phyloP scores from a whole-genome alignment of 2,113 vertebrate genomes.

The Chlamydotis undulata region DNA sequence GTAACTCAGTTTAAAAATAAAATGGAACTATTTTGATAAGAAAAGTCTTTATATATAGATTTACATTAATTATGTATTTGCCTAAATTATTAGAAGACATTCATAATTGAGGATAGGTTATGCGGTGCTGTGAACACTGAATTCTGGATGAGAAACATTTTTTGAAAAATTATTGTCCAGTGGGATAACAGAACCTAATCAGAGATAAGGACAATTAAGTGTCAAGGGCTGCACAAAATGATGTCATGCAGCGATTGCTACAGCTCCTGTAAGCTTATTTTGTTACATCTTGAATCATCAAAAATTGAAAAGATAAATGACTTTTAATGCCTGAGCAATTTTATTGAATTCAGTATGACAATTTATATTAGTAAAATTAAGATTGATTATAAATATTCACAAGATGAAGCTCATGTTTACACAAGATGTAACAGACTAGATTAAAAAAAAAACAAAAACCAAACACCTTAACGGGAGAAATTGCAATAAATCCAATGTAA shows the following conservation, averaged over 20 bases:
- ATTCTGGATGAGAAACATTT: background rate
- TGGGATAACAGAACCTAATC: background rate
- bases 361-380: background rate
- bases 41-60: background rate
- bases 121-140: background rate
- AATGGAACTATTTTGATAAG: background rate
- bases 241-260: background rate
- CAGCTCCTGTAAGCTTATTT: background rate
- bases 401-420: background rate
- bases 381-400: background rate
- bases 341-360: background rate
- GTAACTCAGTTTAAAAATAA: background rate
- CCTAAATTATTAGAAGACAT: background rate
- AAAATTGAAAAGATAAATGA: background rate
- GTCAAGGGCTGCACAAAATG: background rate
- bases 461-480: background rate
- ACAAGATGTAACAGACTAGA: background rate
- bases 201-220: background rate
- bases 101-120: background rate
- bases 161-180: background rate
- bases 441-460: background rate
- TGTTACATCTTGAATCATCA: background rate
- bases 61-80: background rate
- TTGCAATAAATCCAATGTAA: background rate
- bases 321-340: background rate